Percentiles rank a stretch among this genome's conserved stretches.
phyloP scores from a whole-genome alignment of 1,140 invertebrate genomes.

The Drosophila busckii region DNA sequence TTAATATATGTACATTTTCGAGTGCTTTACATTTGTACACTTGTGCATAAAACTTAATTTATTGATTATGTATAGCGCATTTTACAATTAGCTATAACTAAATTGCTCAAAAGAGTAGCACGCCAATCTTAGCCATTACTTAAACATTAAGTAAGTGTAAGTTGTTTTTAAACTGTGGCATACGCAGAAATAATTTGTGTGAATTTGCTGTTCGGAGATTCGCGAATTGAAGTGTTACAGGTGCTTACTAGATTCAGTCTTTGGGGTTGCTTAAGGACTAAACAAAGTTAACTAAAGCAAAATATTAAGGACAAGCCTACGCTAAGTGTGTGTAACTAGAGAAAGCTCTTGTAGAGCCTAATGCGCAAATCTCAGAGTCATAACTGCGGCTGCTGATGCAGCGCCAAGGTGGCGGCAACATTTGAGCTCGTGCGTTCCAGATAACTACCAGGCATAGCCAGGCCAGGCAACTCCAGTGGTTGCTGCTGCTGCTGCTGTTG shows the following conservation, averaged over 20 bases:
- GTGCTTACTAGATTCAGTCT: constrained; percentile 66
- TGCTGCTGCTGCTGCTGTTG: constrained; percentile 38
- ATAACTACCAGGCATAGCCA: constrained; percentile 49
- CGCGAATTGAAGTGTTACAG: constrained; percentile 31
- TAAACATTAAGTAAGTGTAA: constrained; percentile 3
- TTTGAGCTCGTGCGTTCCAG: constrained; percentile 57
- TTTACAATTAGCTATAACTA: background rate
- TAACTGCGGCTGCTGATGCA: constrained; percentile 74
- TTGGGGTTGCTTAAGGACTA: constrained; percentile 58
- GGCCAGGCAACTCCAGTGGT: constrained; percentile 51
- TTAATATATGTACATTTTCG: constrained; percentile 35
- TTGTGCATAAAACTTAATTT: constrained; percentile 11
- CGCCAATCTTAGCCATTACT: constrained; percentile 1
- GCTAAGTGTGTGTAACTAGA: no score
- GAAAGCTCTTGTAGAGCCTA: constrained; percentile 78
- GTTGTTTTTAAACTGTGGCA: constrained; percentile 1
- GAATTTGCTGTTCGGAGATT: constrained; percentile 28
- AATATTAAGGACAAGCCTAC: no score
- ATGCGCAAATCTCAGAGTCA: constrained; percentile 78
- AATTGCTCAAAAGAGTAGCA: constrained; percentile 4
- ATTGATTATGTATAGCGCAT: constrained; percentile 1
- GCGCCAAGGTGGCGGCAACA: constrained; percentile 52
- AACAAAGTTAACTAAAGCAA: constrained; percentile 26
- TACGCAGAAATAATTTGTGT: constrained; percentile 14
- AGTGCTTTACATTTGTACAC: constrained; percentile 62